phyloP scores from a whole-genome alignment of 2,888 invertebrate genomes.

The Teleiodes luculella region DNA sequence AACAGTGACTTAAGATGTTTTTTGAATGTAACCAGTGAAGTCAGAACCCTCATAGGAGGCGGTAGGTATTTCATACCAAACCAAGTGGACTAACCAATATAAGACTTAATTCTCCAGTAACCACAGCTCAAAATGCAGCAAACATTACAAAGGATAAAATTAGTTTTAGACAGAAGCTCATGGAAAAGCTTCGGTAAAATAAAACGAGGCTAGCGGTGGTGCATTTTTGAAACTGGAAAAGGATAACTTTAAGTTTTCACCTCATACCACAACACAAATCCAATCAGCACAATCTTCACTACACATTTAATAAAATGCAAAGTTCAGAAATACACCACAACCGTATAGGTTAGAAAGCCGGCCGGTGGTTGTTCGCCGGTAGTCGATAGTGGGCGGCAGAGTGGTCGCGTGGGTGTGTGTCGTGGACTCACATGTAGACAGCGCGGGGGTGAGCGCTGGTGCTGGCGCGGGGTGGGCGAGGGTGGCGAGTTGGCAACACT shows the following conservation, averaged over 20 bases:
- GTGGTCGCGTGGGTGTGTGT: constrained; percentile 16
- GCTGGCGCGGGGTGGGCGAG: constrained; percentile 50
- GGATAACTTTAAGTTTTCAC: background rate
- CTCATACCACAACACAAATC: constrained; percentile 7
- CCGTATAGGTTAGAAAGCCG: constrained; percentile 61
- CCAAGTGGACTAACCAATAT: too few relatives aligned
- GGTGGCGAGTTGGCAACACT: constrained; percentile 37
- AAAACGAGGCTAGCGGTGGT: constrained; percentile 29
- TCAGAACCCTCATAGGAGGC: too few relatives aligned
- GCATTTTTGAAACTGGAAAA: constrained; percentile 37
- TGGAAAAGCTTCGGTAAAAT: background rate
- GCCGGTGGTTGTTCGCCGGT: constrained; percentile 45
- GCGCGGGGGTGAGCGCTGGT: constrained; percentile 52
- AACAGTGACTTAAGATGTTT: too few relatives aligned
- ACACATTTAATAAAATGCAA: constrained; percentile 33
- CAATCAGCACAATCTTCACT: constrained; percentile 27
- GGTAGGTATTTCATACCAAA: too few relatives aligned
- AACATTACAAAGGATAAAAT: background rate
- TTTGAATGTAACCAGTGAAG: too few relatives aligned
- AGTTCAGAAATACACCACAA: constrained; percentile 49
- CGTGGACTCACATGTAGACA: constrained; percentile 66
- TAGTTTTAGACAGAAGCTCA: background rate
- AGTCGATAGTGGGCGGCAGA: constrained; percentile 26
- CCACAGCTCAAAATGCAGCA: background rate
- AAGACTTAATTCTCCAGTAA: background rate